These are phyloP conservation scores for Tupaia tana DNA, from an alignment of 2,113 vertebrate species.

Conservation along the genomic window DNA sequence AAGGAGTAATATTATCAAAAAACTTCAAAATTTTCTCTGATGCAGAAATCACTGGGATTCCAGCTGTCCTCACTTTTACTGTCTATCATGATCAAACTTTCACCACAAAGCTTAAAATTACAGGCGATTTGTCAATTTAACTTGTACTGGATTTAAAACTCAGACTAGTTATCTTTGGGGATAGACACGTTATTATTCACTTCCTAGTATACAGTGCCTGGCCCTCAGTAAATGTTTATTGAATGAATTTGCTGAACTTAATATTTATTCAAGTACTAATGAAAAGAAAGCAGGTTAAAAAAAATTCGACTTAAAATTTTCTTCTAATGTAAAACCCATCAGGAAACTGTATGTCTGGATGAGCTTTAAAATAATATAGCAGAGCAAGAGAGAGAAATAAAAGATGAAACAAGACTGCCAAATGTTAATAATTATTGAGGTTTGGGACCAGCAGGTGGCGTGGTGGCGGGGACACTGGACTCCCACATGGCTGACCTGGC, in stretches of 20 bases:
- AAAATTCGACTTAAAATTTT: slow-evolving; percentile 24
- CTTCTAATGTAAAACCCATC: slow-evolving; percentile 4
- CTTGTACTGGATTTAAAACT: not conserved
- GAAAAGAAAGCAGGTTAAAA: slow-evolving; percentile 13
- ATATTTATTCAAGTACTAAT: not conserved
- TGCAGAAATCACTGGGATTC: slow-evolving; percentile 3
- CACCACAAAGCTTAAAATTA: slow-evolving; percentile 40
- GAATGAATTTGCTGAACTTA: slow-evolving; percentile 39
- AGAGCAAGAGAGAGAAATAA: not conserved
- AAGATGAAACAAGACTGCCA: not conserved
- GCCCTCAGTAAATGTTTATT: slow-evolving; percentile 13
- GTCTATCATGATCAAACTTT: not conserved
- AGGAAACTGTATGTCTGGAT: not conserved
- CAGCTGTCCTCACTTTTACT: not conserved
- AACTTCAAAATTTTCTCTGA: slow-evolving; percentile 21
- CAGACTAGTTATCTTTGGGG: not conserved
- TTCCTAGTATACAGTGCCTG: not conserved
- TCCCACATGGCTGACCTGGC: too few relatives aligned
- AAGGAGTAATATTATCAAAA: not conserved
- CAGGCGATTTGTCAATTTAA: not conserved
- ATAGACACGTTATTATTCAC: not conserved
- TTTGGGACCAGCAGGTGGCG: not conserved
- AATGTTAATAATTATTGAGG: not conserved
- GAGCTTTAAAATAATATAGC: slow-evolving; percentile 42
- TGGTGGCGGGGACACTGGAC: too few relatives aligned